Conservation (phyloP, 1,140 invertebrate species). For the Coptotermes formosanus region DNA sequence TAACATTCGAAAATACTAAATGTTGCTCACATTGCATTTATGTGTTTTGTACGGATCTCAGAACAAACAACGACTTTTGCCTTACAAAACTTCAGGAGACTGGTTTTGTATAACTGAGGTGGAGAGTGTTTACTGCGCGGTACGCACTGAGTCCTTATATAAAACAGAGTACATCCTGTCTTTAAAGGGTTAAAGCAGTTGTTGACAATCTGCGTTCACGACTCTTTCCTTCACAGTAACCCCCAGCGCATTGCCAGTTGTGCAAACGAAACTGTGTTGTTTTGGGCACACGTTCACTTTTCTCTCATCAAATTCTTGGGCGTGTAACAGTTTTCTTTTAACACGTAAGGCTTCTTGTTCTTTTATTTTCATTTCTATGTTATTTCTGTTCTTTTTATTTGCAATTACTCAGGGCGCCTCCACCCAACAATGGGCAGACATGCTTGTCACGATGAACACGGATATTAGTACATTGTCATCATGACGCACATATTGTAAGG, state of each 20-base stretch:
- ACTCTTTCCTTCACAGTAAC: neutral
- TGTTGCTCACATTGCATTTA: no score
- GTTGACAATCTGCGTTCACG: neutral
- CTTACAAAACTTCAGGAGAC: no score
- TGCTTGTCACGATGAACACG: neutral
- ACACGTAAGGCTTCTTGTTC: neutral
- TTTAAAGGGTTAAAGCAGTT: no score
- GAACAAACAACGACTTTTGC: no score
- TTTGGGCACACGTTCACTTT: neutral
- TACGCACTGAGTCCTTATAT: no score
- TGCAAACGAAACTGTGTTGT: neutral
- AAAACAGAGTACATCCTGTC: no score
- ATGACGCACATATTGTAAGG: neutral
- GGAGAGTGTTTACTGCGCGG: no score
- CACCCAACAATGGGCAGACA: constrained; percentile 13
- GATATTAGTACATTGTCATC: neutral
- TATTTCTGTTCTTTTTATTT: constrained; percentile 14
- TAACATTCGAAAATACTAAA: no score
- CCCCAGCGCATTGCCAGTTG: neutral
- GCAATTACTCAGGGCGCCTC: constrained; percentile 12
- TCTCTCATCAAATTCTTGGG: neutral
- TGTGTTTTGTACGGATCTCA: no score
- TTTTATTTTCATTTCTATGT: neutral
- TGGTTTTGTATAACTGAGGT: no score
- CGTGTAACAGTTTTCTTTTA: constrained; percentile 17